A percentile compares a stretch with the other conserved stretches of the same genome.
phyloP scores from a whole-genome alignment of 2,888 invertebrate species.

The Cantharis nigra region DNA sequence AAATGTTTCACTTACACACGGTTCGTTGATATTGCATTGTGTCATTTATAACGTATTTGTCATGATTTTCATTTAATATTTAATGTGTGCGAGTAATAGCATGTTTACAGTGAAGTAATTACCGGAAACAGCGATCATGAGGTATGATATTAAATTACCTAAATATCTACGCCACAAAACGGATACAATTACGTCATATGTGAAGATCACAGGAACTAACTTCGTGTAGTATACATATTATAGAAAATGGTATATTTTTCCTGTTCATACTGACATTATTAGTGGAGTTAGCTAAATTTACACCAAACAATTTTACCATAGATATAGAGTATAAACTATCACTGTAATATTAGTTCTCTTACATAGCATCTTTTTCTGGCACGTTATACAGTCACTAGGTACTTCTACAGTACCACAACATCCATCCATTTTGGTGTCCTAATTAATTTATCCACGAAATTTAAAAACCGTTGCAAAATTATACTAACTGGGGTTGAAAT shows the following conservation, averaged over 20 bases:
- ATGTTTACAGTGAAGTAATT: conserved; percentile 51
- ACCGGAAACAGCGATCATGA: conserved; percentile 52
- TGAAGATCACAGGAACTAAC: not conserved
- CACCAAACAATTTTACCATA: too few relatives aligned
- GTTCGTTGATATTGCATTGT: conserved; percentile 46
- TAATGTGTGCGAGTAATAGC: conserved; percentile 51
- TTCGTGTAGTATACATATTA: not conserved
- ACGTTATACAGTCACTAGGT: too few relatives aligned
- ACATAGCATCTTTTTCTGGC: too few relatives aligned
- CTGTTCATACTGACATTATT: not conserved
- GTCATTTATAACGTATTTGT: conserved; percentile 52
- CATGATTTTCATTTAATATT: conserved; percentile 54
- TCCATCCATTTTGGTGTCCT: too few relatives aligned
- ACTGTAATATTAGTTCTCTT: too few relatives aligned
- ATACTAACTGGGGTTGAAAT: too few relatives aligned
- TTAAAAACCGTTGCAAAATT: too few relatives aligned
- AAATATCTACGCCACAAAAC: conserved; percentile 49
- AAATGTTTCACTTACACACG: conserved; percentile 38
- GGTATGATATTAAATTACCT: conserved; percentile 50
- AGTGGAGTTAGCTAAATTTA: too few relatives aligned
- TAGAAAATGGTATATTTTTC: not conserved
- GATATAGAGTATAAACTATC: too few relatives aligned
- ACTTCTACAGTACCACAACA: too few relatives aligned
- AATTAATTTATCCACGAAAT: too few relatives aligned
- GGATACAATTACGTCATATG: conserved; percentile 31